These are phyloP conservation scores for Yponomeuta evonymella DNA, from an alignment of 2,888 invertebrate genomes.

Conservation along the genomic window DNA sequence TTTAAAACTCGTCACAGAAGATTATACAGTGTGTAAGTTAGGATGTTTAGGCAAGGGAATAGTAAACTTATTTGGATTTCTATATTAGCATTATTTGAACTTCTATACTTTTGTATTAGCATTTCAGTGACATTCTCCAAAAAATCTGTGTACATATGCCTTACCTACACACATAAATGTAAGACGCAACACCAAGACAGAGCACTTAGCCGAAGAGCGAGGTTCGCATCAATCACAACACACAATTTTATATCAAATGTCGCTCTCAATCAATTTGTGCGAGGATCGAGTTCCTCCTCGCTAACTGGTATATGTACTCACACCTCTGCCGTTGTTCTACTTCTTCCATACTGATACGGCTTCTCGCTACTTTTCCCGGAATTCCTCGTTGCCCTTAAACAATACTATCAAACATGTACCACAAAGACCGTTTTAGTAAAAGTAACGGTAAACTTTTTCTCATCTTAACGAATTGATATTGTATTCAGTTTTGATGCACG, in stretches of 20 bases:
- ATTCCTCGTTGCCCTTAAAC: neutral
- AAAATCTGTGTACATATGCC: no score
- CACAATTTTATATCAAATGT: conserved; percentile 77
- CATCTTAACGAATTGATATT: neutral
- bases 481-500: no score
- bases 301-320: conserved; percentile 4
- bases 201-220: conserved; percentile 69
- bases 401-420: neutral
- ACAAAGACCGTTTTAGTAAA: neutral
- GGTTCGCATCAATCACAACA: conserved; percentile 74
- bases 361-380: neutral
- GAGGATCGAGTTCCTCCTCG: conserved; percentile 59
- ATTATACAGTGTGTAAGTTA: no score
- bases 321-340: neutral
- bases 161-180: conserved; percentile 25
- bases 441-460: neutral
- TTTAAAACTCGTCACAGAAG: neutral
- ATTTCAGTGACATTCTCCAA: no score
- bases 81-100: no score
- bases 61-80: no score
- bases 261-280: conserved; percentile 75
- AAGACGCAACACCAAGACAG: conserved; percentile 55
- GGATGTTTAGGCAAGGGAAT: no score
- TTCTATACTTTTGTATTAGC: no score
- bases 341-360: neutral